A percentile compares a stretch with the other conserved stretches of the same genome.
phyloP scores from a whole-genome alignment of 2,888 invertebrate species.

The Leptura quadrifasciata region DNA sequence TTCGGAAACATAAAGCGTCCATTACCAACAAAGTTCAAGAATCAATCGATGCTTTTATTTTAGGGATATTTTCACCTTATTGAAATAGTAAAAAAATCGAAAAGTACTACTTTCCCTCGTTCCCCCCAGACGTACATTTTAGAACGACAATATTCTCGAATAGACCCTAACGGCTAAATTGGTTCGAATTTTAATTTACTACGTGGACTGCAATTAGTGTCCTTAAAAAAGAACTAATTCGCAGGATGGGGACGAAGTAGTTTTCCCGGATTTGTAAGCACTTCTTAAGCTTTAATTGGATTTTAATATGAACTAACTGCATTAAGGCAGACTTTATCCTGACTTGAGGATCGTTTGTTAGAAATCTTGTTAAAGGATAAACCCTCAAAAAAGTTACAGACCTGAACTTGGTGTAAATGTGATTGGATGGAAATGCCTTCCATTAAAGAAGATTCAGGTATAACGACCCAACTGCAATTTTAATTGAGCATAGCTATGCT shows the following conservation, averaged over 20 bases:
- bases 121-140: slow-evolving; percentile 11
- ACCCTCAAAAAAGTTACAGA: slow-evolving; percentile 6
- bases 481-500: too few species aligned
- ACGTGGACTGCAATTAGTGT: slow-evolving; percentile 36
- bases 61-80: too few species aligned
- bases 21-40: too few species aligned
- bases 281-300: slow-evolving; percentile 53
- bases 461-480: too few species aligned
- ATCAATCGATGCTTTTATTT: too few species aligned
- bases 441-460: too few species aligned
- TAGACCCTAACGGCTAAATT: slow-evolving; percentile 3
- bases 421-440: not conserved
- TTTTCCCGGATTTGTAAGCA: slow-evolving; percentile 52
- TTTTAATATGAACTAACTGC: slow-evolving; percentile 61
- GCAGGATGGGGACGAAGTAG: slow-evolving; percentile 47
- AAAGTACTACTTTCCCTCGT: not conserved
- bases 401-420: not conserved
- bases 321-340: slow-evolving; percentile 49
- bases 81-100: not conserved
- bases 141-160: slow-evolving; percentile 9
- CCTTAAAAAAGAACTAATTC: slow-evolving; percentile 41
- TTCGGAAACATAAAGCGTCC: too few species aligned
- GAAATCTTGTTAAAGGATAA: slow-evolving; percentile 54
- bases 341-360: slow-evolving; percentile 52
- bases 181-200: slow-evolving; percentile 39